Evolutionary conservation across 2,888 invertebrate genomes (phyloP).

Genomic region (Ethmia dodecea): DNA sequence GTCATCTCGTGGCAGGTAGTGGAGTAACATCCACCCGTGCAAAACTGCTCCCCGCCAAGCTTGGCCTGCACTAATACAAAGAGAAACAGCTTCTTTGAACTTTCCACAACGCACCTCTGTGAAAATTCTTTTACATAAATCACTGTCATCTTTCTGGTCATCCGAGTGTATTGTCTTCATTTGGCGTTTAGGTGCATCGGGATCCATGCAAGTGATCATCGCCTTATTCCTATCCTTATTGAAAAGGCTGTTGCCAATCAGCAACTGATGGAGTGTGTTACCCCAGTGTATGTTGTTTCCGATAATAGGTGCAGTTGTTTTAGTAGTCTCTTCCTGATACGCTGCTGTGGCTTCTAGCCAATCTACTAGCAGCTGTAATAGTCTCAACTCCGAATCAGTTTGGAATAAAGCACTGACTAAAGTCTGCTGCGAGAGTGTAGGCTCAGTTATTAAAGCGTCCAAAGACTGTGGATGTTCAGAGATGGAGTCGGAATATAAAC

Average conservation of each 20-base stretch:
- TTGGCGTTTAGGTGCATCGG: slow-evolving; percentile 91
- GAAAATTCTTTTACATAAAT: slow-evolving; percentile 79
- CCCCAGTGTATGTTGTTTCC: slow-evolving; percentile 90
- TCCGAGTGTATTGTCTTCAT: slow-evolving; percentile 88
- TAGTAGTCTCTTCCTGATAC: slow-evolving; percentile 82
- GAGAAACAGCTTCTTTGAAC: slow-evolving; percentile 88
- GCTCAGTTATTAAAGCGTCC: slow-evolving; percentile 55
- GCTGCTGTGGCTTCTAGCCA: slow-evolving; percentile 94
- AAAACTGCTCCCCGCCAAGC: slow-evolving; percentile 94
- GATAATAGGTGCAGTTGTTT: slow-evolving; percentile 59
- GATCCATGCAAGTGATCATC: slow-evolving; percentile 86
- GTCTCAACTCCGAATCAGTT: slow-evolving; percentile 77
- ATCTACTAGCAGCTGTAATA: slow-evolving; percentile 91
- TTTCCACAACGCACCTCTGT: slow-evolving; percentile 90
- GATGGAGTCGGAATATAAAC: slow-evolving; percentile 89
- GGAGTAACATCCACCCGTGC: slow-evolving; percentile 92
- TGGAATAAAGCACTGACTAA: slow-evolving; percentile 57
- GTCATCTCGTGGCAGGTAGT: slow-evolving; percentile 87
- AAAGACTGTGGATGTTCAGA: slow-evolving; percentile 75
- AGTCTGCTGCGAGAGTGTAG: slow-evolving; percentile 55
- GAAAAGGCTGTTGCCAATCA: slow-evolving; percentile 68
- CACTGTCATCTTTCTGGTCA: slow-evolving; percentile 86
- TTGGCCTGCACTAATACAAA: slow-evolving; percentile 92
- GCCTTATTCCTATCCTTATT: slow-evolving; percentile 61
- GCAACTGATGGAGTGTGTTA: slow-evolving; percentile 90